Conservation (phyloP, 2,797 vertebrate genomes). For the Enteromius fasciolatus region DNA sequence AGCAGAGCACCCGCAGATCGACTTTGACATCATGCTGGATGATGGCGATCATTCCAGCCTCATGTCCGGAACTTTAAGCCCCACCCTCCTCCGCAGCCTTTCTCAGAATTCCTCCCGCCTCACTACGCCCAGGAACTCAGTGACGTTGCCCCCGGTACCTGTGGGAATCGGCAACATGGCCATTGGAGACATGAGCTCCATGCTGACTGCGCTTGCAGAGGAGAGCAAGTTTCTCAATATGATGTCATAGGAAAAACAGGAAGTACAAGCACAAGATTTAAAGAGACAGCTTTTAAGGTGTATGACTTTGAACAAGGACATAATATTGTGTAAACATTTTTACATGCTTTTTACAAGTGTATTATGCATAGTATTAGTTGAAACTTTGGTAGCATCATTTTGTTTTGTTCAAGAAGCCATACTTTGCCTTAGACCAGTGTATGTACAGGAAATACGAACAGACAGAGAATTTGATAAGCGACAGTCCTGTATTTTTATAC, state of each 20-base stretch:
- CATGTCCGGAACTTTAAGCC: slow-evolving; percentile 87
- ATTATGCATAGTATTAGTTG: slow-evolving; percentile 63
- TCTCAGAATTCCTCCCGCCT: slow-evolving; percentile 90
- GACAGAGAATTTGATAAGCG: slow-evolving; percentile 54
- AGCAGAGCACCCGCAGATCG: slow-evolving; percentile 82
- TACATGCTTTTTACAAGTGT: slow-evolving; percentile 41
- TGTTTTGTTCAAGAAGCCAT: slow-evolving; percentile 71
- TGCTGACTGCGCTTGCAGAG: slow-evolving; percentile 87
- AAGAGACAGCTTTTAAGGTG: slow-evolving; percentile 18
- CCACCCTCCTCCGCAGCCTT: slow-evolving; percentile 85
- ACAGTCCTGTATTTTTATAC: slow-evolving; percentile 63
- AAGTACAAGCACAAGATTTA: slow-evolving; percentile 24
- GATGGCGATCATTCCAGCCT: slow-evolving; percentile 89
- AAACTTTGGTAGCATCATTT: slow-evolving; percentile 66
- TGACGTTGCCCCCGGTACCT: slow-evolving; percentile 82
- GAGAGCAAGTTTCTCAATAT: slow-evolving; percentile 90
- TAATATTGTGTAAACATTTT: slow-evolving; percentile 33
- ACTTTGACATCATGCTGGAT: slow-evolving; percentile 90
- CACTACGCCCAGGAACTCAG: slow-evolving; percentile 88
- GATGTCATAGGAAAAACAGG: slow-evolving; percentile 72
- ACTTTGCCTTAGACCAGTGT: slow-evolving; percentile 66
- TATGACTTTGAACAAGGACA: slow-evolving; percentile 34
- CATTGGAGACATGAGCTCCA: slow-evolving; percentile 91
- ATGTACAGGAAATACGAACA: slow-evolving; percentile 53
- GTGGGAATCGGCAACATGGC: slow-evolving; percentile 89